Conservation (phyloP, 1,140 invertebrate genomes). For the Drosophila baimaii region DNA sequence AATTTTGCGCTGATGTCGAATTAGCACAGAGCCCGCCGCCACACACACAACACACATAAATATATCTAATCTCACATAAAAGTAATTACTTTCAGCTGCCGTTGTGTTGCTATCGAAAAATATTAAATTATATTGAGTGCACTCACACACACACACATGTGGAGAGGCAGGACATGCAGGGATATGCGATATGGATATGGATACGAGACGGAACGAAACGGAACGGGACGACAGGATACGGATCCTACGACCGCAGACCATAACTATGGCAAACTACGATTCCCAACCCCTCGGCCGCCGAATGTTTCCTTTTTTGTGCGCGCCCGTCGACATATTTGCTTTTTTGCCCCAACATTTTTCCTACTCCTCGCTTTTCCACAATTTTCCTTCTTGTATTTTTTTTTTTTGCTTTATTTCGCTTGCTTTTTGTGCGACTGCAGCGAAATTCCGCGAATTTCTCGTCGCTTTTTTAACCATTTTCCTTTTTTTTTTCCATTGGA, state of each 20-base stretch:
- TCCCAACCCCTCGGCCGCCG: not conserved
- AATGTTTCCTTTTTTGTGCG: conserved; percentile 51
- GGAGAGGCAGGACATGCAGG: conserved; percentile 4
- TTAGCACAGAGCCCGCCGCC: conserved; percentile 42
- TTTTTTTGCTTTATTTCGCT: conserved; percentile 15
- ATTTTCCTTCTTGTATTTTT: not conserved
- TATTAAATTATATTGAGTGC: conserved; percentile 83
- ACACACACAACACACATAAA: conserved; percentile 68
- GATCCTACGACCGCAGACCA: conserved; percentile 56
- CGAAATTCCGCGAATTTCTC: conserved; percentile 79
- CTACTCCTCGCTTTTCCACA: not conserved
- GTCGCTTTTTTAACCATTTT: conserved; percentile 42
- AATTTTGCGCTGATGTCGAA: conserved; percentile 75
- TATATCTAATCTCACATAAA: conserved; percentile 82
- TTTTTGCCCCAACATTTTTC: conserved; percentile 31
- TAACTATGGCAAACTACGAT: conserved; percentile 57
- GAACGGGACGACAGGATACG: conserved; percentile 14
- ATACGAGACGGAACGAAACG: conserved; percentile 5
- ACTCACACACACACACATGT: conserved; percentile 30
- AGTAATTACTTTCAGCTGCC: conserved; percentile 82
- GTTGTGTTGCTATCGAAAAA: conserved; percentile 80
- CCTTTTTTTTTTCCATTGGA: conserved; percentile 5
- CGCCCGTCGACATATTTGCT: conserved; percentile 74
- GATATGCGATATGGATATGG: conserved; percentile 22
- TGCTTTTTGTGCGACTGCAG: conserved; percentile 76